Evolutionary conservation across 2,888 invertebrate genomes (phyloP).

Genomic region (Mechanitis mazaeus): DNA sequence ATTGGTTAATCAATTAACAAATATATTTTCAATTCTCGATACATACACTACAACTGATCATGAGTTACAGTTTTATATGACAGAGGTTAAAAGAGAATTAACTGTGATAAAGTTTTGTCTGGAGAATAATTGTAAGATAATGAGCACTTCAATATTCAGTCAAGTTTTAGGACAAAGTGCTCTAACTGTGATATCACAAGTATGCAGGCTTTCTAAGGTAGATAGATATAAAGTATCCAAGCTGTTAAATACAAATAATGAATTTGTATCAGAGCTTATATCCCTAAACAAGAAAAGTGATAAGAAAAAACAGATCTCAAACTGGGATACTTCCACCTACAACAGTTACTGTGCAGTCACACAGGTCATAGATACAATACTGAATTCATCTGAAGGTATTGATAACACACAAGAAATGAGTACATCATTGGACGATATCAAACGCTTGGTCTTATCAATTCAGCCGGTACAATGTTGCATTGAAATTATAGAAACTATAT

Average conservation of each 20-base stretch:
- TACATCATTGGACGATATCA: conserved; percentile 65
- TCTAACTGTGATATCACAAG: conserved; percentile 70
- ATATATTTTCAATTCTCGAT: conserved; percentile 69
- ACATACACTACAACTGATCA: conserved; percentile 62
- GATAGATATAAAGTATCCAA: conserved; percentile 72
- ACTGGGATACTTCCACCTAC: conserved; percentile 70
- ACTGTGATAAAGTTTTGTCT: conserved; percentile 70
- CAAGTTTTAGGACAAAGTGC: conserved; percentile 68
- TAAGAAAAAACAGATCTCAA: conserved; percentile 41
- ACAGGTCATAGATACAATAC: conserved; percentile 67
- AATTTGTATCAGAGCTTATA: conserved; percentile 58
- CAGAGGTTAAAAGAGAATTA: conserved; percentile 69
- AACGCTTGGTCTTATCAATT: conserved; percentile 65
- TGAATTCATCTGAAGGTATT: conserved; percentile 53
- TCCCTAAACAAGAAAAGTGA: conserved; percentile 34
- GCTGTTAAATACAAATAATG: conserved; percentile 65
- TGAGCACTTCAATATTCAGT: conserved; percentile 69
- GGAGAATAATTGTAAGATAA: conserved; percentile 69
- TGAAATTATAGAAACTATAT: conserved; percentile 84
- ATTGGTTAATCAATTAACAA: conserved; percentile 63
- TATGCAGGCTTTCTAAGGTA: conserved; percentile 66
- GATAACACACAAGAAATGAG: conserved; percentile 55
- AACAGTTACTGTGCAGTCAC: conserved; percentile 72
- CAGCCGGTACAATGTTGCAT: conserved; percentile 68
- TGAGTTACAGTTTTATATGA: conserved; percentile 66